Conservation (phyloP, 2,888 invertebrate genomes). For the Papilio gigon region DNA sequence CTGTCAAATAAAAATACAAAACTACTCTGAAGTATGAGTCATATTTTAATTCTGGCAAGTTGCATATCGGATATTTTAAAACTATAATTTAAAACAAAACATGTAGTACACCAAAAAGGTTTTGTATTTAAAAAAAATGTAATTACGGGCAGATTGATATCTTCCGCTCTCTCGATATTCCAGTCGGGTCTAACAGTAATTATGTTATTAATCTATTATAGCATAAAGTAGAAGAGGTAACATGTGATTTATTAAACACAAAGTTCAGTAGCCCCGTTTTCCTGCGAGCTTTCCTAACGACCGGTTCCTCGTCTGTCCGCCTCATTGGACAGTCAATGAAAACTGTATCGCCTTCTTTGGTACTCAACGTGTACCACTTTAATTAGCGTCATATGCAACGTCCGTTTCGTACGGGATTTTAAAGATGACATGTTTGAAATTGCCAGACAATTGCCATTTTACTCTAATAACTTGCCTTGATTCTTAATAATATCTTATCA, state of each 20-base stretch:
- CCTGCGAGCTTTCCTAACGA: slow-evolving; percentile 38
- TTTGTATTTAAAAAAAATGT: not conserved
- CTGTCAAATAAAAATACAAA: slow-evolving; percentile 37
- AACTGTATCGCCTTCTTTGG: slow-evolving; percentile 44
- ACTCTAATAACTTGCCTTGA: too few relatives aligned
- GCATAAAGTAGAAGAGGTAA: not conserved
- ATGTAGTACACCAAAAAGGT: not conserved
- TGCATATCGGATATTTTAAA: slow-evolving; percentile 5
- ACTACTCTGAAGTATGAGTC: slow-evolving; percentile 26
- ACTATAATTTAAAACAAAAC: not conserved
- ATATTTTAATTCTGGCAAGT: slow-evolving; percentile 16
- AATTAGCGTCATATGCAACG: slow-evolving; percentile 21
- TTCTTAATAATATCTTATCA: too few relatives aligned
- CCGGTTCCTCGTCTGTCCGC: slow-evolving; percentile 37
- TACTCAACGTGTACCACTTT: not conserved
- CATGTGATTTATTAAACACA: slow-evolving; percentile 18
- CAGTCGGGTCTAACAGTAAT: not conserved
- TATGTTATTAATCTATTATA: slow-evolving; percentile 14
- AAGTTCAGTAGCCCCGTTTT: slow-evolving; percentile 41
- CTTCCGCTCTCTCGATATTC: not conserved
- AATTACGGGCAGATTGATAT: not conserved
- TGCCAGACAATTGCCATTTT: not conserved
- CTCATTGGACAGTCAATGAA: slow-evolving; percentile 44
- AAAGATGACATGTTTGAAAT: not conserved
- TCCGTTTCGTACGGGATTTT: slow-evolving; percentile 14